Conservation (phyloP, 1,140 invertebrate genomes). For the Hormaphis cornu region DNA sequence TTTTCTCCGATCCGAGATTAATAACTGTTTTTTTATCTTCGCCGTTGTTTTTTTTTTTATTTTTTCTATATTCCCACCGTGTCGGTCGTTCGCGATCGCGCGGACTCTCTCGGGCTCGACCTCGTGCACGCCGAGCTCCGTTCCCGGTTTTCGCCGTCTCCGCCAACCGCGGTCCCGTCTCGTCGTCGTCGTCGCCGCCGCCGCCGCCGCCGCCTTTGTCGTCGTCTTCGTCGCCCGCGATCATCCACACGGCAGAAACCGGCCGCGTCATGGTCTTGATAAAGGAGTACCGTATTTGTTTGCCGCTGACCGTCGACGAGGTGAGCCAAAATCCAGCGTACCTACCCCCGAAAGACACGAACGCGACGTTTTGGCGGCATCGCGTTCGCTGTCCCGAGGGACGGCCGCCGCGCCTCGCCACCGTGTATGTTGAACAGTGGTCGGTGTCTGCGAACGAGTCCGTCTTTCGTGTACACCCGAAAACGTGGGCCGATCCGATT, state of each 20-base stretch:
- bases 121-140: background rate
- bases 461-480: no score
- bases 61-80: background rate
- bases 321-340: no score
- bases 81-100: background rate
- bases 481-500: no score
- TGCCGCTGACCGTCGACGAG: constrained; percentile 85
- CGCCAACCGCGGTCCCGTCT: background rate
- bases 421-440: no score
- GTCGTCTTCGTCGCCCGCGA: background rate
- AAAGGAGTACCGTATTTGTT: constrained; percentile 84
- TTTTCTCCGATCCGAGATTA: constrained; percentile 13
- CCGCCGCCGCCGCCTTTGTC: background rate
- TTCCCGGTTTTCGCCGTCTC: background rate
- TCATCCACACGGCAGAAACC: background rate
- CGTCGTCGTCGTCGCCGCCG: background rate
- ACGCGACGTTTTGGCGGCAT: background rate
- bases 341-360: background rate
- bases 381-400: background rate
- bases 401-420: background rate
- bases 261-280: constrained; percentile 57
- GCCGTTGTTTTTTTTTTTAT: background rate
- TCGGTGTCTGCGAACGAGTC: no score
- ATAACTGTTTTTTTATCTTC: constrained; percentile 2
- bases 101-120: no score